Conservation (phyloP, 2,797 vertebrate genomes). For the Peromyscus melanophrys region DNA sequence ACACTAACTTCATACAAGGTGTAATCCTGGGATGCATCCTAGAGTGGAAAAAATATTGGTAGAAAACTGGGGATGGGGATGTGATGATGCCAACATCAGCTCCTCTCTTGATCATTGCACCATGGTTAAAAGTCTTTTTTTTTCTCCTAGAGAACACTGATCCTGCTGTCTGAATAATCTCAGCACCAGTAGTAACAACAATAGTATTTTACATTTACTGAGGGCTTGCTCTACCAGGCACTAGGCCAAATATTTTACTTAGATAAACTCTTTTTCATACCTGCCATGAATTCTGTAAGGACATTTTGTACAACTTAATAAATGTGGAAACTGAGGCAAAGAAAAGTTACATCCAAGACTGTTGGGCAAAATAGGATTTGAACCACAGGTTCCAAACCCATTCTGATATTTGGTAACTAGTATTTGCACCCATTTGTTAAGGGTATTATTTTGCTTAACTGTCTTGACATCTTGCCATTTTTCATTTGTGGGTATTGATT, state of each 20-base stretch:
- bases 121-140: not conserved
- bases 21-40: not conserved
- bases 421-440: slow-evolving; percentile 18
- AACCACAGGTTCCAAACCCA: not conserved
- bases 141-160: not conserved
- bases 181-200: not conserved
- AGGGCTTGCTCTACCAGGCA: not conserved
- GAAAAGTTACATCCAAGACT: not conserved
- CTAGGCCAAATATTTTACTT: not conserved
- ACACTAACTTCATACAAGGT: not conserved
- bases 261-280: not conserved
- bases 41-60: not conserved
- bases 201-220: not conserved
- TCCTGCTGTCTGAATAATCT: not conserved
- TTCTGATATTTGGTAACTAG: not conserved
- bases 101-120: not conserved
- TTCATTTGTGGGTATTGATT: not conserved
- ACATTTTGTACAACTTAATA: not conserved
- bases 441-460: not conserved
- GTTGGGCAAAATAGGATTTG: not conserved
- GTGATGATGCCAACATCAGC: not conserved
- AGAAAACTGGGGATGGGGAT: not conserved
- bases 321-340: slow-evolving; percentile 60
- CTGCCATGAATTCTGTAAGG: not conserved
- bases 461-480: not conserved